phyloP scores from a whole-genome alignment of 2,113 vertebrate species.

The Cheilinus undulatus region DNA sequence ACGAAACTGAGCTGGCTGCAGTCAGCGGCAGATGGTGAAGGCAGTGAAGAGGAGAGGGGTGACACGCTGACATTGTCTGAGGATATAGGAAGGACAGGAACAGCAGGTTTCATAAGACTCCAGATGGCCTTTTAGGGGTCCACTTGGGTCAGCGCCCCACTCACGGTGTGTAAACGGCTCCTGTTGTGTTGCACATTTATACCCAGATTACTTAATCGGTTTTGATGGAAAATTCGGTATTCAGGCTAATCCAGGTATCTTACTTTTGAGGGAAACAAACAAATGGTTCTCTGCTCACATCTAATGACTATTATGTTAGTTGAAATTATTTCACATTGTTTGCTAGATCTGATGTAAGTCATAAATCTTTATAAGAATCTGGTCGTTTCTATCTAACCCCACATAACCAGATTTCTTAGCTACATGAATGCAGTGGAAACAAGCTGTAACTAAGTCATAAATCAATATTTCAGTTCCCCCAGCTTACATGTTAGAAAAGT shows the following conservation, averaged over 20 bases:
- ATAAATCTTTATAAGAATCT: too few species aligned
- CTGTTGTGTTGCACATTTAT: background rate
- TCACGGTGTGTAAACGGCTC: slow-evolving; percentile 12
- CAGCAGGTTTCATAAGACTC: slow-evolving; percentile 50
- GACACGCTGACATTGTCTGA: slow-evolving; percentile 43
- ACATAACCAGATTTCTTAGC: too few species aligned
- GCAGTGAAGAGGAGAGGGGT: slow-evolving; percentile 25
- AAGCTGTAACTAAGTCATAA: too few species aligned
- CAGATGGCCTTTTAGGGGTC: slow-evolving; percentile 57
- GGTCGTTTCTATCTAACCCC: too few species aligned
- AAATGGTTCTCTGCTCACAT: background rate
- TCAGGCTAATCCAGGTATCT: background rate
- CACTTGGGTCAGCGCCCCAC: slow-evolving; percentile 24
- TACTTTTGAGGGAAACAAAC: background rate
- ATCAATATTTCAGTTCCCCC: too few species aligned
- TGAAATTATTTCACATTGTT: too few species aligned
- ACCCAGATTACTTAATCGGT: slow-evolving; percentile 9
- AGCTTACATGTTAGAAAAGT: too few species aligned
- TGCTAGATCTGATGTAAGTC: too few species aligned
- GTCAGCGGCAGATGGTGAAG: slow-evolving; percentile 51
- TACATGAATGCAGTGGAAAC: too few species aligned
- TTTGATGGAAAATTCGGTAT: background rate
- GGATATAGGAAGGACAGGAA: slow-evolving; percentile 42
- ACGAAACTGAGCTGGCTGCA: slow-evolving; percentile 13
- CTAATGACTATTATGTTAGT: too few species aligned